Conservation (phyloP, 2,797 vertebrate species). For the Coluber constrictor region DNA sequence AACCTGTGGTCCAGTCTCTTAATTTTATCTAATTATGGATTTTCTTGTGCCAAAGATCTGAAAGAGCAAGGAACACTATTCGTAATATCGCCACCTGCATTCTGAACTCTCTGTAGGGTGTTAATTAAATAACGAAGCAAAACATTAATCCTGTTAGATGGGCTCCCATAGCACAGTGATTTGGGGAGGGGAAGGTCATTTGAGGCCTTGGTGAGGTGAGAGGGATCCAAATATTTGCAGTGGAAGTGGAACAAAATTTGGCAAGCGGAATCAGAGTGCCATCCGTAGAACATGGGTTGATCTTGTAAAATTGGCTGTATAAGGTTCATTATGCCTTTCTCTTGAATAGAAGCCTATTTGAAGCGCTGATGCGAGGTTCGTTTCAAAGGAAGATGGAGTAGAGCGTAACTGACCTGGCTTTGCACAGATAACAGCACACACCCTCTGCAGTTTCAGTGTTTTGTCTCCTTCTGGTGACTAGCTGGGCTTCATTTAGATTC, state of each 20-base stretch:
- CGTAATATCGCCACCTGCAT: not conserved
- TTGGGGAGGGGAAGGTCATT: not conserved
- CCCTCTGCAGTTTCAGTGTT: no score
- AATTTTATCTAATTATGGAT: constrained; percentile 10
- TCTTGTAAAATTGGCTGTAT: not conserved
- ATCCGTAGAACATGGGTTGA: not conserved
- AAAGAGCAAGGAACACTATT: not conserved
- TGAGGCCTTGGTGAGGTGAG: not conserved
- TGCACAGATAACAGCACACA: not conserved
- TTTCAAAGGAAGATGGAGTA: not conserved
- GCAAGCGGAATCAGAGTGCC: no score
- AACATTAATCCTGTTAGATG: not conserved
- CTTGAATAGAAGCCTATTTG: not conserved
- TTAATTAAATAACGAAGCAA: not conserved
- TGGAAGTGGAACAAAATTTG: not conserved
- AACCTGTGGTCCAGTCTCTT: not conserved
- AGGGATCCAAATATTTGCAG: not conserved
- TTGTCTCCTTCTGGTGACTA: not conserved
- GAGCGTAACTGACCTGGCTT: not conserved
- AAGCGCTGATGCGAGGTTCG: no score
- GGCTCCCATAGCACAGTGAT: not conserved
- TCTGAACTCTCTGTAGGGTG: not conserved
- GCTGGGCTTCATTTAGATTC: no score
- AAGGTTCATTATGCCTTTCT: not conserved
- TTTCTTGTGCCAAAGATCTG: constrained; percentile 48